Conservation (phyloP, 1,140 invertebrate genomes). For the Condylostylus longicornis region DNA sequence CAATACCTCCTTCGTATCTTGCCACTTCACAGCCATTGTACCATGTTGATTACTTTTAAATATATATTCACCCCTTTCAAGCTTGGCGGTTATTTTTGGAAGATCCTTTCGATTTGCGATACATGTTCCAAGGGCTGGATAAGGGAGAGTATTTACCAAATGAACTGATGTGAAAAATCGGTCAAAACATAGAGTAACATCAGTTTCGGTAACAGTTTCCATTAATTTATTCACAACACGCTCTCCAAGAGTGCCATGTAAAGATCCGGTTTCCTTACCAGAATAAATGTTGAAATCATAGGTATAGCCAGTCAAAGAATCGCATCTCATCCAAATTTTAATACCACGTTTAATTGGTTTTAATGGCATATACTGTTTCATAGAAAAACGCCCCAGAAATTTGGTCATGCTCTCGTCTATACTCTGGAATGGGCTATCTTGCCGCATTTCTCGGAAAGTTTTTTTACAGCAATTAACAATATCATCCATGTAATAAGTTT, state of each 20-base stretch:
- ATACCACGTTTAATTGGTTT: slow-evolving; percentile 29
- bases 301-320: background rate
- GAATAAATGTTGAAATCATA: too few relatives aligned
- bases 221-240: slow-evolving; percentile 5
- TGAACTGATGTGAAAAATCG: too few relatives aligned
- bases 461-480: too few relatives aligned
- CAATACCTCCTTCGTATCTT: slow-evolving; percentile 13
- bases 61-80: slow-evolving; percentile 3
- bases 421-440: too few relatives aligned
- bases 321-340: slow-evolving; percentile 16
- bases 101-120: background rate
- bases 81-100: background rate
- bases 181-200: slow-evolving; percentile 10
- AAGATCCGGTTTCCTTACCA: background rate
- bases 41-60: slow-evolving; percentile 8
- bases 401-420: slow-evolving; percentile 12
- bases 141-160: background rate
- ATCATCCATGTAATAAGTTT: too few relatives aligned
- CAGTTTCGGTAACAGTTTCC: slow-evolving; percentile 4
- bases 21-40: slow-evolving; percentile 11
- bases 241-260: background rate
- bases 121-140: background rate
- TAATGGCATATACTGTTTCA: slow-evolving; percentile 28
- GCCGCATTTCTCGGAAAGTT: too few relatives aligned
- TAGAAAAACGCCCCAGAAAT: slow-evolving; percentile 23